Evolutionary conservation across 2,797 vertebrate species (phyloP), one percentile per base, ranked within the genome.

Genomic region (Morelia viridis): DNA sequence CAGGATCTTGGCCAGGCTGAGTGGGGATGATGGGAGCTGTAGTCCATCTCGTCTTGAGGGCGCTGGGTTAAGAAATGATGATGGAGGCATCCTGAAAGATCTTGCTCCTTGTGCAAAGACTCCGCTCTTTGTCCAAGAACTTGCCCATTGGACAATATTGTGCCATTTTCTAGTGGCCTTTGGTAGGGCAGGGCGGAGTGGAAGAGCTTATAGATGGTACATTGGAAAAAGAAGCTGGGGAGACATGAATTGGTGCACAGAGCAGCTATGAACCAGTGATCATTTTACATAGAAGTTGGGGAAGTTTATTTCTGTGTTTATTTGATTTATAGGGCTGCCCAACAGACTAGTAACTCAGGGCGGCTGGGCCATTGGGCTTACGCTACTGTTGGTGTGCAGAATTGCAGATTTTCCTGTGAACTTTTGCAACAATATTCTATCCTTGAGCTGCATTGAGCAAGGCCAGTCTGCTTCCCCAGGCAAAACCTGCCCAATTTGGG

Each of bases 401-500:
- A 5, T 10, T 50, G 12, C 5, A 22, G 57, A 56, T 83, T 83
- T 62, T 87, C 17, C 58, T 57, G n/a, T 87, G 56, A 56, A 35
- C 7, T 35, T 60, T 28, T 50, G 35, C 50, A 50, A 58, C 19
- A 35, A 11, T 2, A 24, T 22, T 9, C 31, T 41, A 64, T 41
- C 6, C 41, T 31, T 64, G 91, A 85, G 85, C 50, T 90, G 41
- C 24, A 5, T 9, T 87, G n/a, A 85, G 31, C 50, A 92, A 88
- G 26, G 50, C 58, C 31, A 6, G 31, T 56, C 92, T 53, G n/a
- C 31, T 61, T 58, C 65, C 89, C 31, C 58, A 24, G 92, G 50
- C 89, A 46, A 90, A 90, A 65, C 68, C 89, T 83, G 85, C 68
- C 68, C 92, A 65, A 53, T 92, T 87, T 62, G 83, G 85, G 85